Evolutionary conservation across 2,797 vertebrate genomes (phyloP), one percentile per base, ranked within the genome.

Genomic region (Paedocypris micromegethes): DNA sequence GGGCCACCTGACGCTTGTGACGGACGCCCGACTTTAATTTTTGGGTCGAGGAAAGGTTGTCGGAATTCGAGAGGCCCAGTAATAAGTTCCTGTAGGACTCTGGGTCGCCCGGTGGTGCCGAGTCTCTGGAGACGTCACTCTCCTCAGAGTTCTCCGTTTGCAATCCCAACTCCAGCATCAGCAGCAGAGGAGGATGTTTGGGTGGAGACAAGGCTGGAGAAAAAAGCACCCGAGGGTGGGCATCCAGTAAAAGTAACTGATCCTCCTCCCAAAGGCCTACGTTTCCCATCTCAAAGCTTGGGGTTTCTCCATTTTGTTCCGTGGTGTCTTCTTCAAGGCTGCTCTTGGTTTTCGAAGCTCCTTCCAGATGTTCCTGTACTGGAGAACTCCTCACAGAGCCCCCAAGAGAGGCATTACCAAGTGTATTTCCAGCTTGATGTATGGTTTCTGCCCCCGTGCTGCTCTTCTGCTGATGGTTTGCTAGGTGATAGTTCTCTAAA

Each of bases 201-300:
- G 90, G 89, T 38, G 89, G 88, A 0, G 74, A 84, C 4, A 76
- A 68, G 3, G 88, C 88, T 0, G 88, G 62, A 0, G 89, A 89
- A 78, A 91, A 89, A 54, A 90, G 69, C 7, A 91, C 89, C 9
- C 90, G 81, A 0, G 90, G 90, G 50, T 91, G 88, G 0, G 86
- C 78, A 0, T 88, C 86, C 76, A 90, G 76, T 69, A 91, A 86
- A 79, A 89, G 75, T 62, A 80, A 70, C 46, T 88, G 84, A 8
- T 86, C 85, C 52, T 82, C 81, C 5, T 81, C 82, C 2, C 83
- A 72, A 52, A 87, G 6, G 46, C 38, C 55, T 59, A 81, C 79
- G 53, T 79, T 54, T 3, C 72, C 77, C 4, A 76, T 60, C 58
- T 74, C 77, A 47, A 75, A 60, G 42, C 66, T 75, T 2, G 55